Base-by-base conservation (phyloP, 2,888 invertebrate species). In the Deilephila elpenor region DNA sequence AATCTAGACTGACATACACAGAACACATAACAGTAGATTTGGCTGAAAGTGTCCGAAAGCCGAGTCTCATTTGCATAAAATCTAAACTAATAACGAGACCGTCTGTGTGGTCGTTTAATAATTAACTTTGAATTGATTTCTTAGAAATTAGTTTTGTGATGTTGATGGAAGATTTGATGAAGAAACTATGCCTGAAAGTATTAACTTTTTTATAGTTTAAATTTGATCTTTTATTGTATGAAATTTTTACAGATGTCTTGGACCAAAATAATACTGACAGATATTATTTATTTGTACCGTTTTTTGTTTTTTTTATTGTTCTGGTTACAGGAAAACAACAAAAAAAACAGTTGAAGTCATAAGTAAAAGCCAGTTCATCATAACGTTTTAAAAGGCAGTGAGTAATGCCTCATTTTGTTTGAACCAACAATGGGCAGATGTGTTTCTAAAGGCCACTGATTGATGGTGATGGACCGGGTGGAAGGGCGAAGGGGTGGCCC, bases 401-500 rank as follows among this genome's bases (percentile, higher is more conserved):
- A 84, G 83, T 79, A 83, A 85, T 82, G 78, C 79, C 80, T 84
- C 80, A 86, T 86, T 87, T 87, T 89, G 89, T 89, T 88, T 85
- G 83, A 78, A 80, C 80, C 80, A 86, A 89, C 88, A 89, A 90
- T 88, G 80, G 85, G 78, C 88, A 80, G 84, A 78, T 80, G 81
- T 88, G 84, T 87, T 86, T 79, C 74, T 75, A 75, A 83, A 80
- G 79, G 75, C 78, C 77, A 73, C 82, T 89, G 88, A 89, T 88
- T 89, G 88, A 89, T 88, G 87, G 82, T 81, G 82, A 84, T 81
- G 78, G 70, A 71, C 56, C 67, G 74, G 74, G n/a, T 59, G 74
- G 56, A 74, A 44, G 44, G 44, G 44, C 14, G 44, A 44, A 44
- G 44, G 44, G 71, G 64, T 64, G 37, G 29, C 56, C 71, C 71